These are phyloP conservation scores for Pemphredon lugubris DNA, from an alignment of 2,888 invertebrate species.

Conservation along the genomic window DNA sequence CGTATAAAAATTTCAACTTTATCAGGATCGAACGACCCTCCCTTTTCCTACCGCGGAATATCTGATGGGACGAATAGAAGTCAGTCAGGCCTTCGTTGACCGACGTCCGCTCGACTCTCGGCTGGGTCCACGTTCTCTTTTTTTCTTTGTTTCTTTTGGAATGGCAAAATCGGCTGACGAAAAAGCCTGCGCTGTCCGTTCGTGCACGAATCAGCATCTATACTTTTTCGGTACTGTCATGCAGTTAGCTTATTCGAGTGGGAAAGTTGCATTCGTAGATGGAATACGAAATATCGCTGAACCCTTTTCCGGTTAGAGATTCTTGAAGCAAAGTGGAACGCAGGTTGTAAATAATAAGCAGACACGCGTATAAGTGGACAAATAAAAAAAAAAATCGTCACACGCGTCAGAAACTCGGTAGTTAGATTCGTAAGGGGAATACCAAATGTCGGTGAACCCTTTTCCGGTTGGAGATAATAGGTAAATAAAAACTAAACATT, in stretches of 20 bases:
- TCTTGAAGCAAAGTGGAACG: too few species aligned
- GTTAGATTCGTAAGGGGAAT: too few species aligned
- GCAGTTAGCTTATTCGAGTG: background rate
- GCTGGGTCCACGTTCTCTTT: constrained; percentile 6
- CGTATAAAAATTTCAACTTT: constrained; percentile 71
- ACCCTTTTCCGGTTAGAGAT: background rate
- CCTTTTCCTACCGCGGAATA: constrained; percentile 37
- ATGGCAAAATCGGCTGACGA: constrained; percentile 12
- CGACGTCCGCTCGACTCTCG: constrained; percentile 25
- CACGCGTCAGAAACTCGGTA: too few species aligned
- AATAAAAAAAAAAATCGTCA: too few species aligned
- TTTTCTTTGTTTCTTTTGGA: constrained; percentile 4
- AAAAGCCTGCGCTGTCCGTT: constrained; percentile 1
- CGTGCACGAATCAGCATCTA: constrained; percentile 25
- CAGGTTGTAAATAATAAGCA: too few species aligned
- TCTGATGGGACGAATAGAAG: constrained; percentile 40
- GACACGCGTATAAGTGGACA: too few species aligned
- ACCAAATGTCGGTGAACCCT: too few species aligned
- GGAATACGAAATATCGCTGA: background rate
- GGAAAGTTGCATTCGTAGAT: too few species aligned
- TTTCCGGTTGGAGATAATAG: too few species aligned
- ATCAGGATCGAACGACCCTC: constrained; percentile 50
- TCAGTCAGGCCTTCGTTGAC: constrained; percentile 17
- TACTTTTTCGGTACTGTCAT: background rate
- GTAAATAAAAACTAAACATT: too few species aligned